Evolutionary conservation across 2,888 invertebrate species (phyloP).

Genomic region (Pilophorus perplexus): DNA sequence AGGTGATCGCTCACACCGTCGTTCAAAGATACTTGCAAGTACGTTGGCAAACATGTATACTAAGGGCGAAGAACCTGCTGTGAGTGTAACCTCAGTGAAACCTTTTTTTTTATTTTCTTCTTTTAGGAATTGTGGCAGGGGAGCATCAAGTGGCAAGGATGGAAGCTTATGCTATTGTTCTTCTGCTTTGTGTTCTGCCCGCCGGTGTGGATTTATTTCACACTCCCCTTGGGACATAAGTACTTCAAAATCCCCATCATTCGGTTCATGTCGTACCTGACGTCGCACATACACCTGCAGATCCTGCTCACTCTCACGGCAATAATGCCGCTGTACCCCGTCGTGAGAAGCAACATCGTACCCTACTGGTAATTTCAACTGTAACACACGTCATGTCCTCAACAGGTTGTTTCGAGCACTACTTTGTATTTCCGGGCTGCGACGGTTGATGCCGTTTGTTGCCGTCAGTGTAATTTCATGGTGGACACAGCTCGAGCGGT

Average conservation of each 20-base stretch:
- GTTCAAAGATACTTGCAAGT: constrained; percentile 94
- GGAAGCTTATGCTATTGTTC: constrained; percentile 90
- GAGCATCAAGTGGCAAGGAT: constrained; percentile 91
- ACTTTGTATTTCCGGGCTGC: too few species aligned
- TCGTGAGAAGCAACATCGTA: constrained; percentile 67
- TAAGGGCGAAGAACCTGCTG: neutral
- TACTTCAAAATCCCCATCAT: constrained; percentile 98
- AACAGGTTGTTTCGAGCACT: neutral
- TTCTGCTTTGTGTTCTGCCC: constrained; percentile 90
- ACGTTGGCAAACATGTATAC: constrained; percentile 51
- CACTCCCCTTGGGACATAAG: constrained; percentile 89
- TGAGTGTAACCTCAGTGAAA: neutral
- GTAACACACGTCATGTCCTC: neutral
- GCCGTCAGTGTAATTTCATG: too few species aligned
- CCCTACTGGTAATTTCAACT: constrained; percentile 69
- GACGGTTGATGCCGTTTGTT: too few species aligned
- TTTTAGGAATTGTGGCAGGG: constrained; percentile 95
- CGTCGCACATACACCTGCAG: constrained; percentile 97
- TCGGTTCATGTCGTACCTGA: constrained; percentile 99
- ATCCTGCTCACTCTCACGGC: constrained; percentile 85
- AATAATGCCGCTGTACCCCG: constrained; percentile 82
- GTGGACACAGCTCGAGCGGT: too few species aligned
- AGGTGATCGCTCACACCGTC: constrained; percentile 94
- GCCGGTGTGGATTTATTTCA: constrained; percentile 93
- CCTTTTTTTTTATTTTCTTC: neutral